Base-by-base conservation (phyloP, 2,888 invertebrate species). In the Sacculina carcini region DNA sequence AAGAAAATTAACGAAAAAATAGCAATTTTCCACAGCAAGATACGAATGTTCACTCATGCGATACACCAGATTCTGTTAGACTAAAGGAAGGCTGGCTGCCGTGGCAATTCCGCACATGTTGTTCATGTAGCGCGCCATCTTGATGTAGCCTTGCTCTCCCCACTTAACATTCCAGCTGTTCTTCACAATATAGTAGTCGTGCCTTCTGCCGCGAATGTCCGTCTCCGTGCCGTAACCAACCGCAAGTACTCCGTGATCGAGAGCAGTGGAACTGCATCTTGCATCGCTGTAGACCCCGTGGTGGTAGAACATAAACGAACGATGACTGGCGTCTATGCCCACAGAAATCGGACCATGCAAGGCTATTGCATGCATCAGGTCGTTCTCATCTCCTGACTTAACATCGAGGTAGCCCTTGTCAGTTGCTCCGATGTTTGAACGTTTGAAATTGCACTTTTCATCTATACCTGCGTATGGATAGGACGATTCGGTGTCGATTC, bases 101-200 rank as follows among this genome's bases (percentile, higher is more conserved):
- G 77, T 69, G 51, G 89, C 87, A 64, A 89, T 76, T 60, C 87
- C 89, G 65, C 89, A 89, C 63, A 79, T 74, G 66, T 89, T 89
- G 31, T 78, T 60, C 60, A 71, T 71, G 67, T 89, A 85, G 59
- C 87, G 74, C 28, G 81, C 73, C 78, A 89, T 86, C 67, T 78
- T 78, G 61, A 89, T 79, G 70, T 81, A 89, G 38, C 89, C 89
- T 5, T 76, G 63, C 47, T 76, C 72, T 31, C 89, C 89, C 87
- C 87, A 90, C 14, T 68, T 62, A 56, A 69, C 65, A 14, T 79
- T 75, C 81, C 81, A 84, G 51, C 82, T 83, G 69, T 86, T 86
- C 69, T 85, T 86, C 53, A 86, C 79, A 24, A 85, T 67, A 81
- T 83, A 86, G 65, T 79, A 85, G 64, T 82, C 80, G 52, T 72